Evolutionary conservation across 2,113 vertebrate genomes (phyloP), one percentile per base, ranked within the genome.

Genomic region (Tricholaema leucomelas): DNA sequence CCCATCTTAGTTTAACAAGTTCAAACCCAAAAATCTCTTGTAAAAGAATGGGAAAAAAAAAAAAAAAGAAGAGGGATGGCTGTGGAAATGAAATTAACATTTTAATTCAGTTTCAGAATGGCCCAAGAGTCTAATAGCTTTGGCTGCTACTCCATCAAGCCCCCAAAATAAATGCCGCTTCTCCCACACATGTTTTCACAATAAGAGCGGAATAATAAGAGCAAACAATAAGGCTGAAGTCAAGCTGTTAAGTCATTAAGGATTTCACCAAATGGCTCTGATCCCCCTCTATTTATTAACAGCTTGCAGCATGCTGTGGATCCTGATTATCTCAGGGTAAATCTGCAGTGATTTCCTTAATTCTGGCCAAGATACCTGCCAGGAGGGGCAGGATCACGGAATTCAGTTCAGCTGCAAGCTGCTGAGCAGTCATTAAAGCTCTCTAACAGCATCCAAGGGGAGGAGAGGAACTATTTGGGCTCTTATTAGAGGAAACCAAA

Each of bases 211-310:
- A 92, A 94, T 94, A 95, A 95, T 90, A 81, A 85, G 79, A 91
- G 79, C 87, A 81, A 96, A 96, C 93, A 95, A 94, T 93, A 80
- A 78, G 75, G 9, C 81, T 64, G 80, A 88, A 96, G 65, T 85
- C 87, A 93, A 95, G 85, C 85, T 94, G 87, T 90, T 88, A 83
- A 93, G 58, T 91, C 90, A 91, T 91, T 93, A 93, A 94, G 73
- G 92, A 64, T 93, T 93, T 89, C 91, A 94, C 93, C 92, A 95
- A 93, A 92, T 93, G 91, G 44, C 69, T 87, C 86, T 21, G 67
- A 95, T 89, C 84, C 81, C 30, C 10, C 60, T 87, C 72, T 60
- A 81, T 86, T 82, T 56, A 84, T 86, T 79, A 93, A 17, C 84
- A 91, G 64, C 76, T 74, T 61, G 60, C 74, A 64, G 81, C 42